Percentiles rank a stretch among this genome's conserved stretches.
These are phyloP conservation scores for Drosophila lacicola DNA, from an alignment of 2,888 invertebrate species.

Conservation along the genomic window DNA sequence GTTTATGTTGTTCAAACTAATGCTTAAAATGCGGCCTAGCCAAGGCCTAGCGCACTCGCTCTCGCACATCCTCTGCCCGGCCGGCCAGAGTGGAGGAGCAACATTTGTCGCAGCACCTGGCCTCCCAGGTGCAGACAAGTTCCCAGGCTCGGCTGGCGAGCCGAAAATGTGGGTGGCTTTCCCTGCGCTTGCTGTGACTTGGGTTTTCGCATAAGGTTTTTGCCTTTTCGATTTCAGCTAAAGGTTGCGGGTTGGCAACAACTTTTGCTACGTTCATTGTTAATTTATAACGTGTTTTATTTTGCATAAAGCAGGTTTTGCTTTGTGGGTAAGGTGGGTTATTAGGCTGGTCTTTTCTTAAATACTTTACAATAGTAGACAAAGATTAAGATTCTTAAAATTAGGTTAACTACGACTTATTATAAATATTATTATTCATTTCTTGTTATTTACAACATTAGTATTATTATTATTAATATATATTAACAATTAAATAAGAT, in stretches of 20 bases:
- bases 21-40: constrained; percentile 79
- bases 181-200: constrained; percentile 4
- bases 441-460: too few relatives aligned
- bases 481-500: too few relatives aligned
- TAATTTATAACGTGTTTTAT: background rate
- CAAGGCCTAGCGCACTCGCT: constrained; percentile 34
- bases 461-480: too few relatives aligned
- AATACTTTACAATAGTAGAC: too few relatives aligned
- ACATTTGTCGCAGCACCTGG: constrained; percentile 46
- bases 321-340: background rate
- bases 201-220: constrained; percentile 52
- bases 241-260: constrained; percentile 4
- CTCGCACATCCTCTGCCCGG: constrained; percentile 14
- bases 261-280: background rate
- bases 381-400: too few relatives aligned
- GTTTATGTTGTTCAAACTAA: constrained; percentile 80
- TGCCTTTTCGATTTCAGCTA: constrained; percentile 28
- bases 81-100: constrained; percentile 18
- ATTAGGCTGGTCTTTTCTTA: background rate
- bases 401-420: too few relatives aligned
- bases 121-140: constrained; percentile 19
- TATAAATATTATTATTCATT: too few relatives aligned
- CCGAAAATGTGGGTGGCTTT: constrained; percentile 37
- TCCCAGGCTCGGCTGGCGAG: constrained; percentile 4
- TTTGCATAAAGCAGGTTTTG: background rate